A percentile compares a stretch with the other conserved stretches of the same genome.
Evolutionary conservation across 1,140 invertebrate species (phyloP).

Genomic region (Cyphomyrmex costatus): DNA sequence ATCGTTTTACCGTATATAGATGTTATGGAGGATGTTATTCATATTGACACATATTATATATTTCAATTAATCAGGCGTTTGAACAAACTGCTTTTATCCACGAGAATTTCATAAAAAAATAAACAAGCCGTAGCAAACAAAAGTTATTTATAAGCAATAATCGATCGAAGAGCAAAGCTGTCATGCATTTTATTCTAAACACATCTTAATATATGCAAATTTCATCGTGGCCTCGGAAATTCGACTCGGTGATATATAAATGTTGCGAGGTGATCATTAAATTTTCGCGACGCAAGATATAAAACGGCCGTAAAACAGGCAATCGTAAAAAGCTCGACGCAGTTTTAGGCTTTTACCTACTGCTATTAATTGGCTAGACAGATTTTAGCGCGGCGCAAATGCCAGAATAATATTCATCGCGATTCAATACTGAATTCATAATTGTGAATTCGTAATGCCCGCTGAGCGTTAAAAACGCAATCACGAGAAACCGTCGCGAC

Average conservation of each 20-base stretch:
- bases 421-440: neutral
- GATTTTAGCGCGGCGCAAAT: slow-evolving; percentile 20
- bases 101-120: neutral
- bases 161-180: slow-evolving; percentile 10
- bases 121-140: neutral
- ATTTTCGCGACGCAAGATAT: slow-evolving; percentile 23
- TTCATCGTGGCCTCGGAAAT: slow-evolving; percentile 4
- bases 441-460: neutral
- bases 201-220: slow-evolving; percentile 32
- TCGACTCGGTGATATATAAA: slow-evolving; percentile 24
- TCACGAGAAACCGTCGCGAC: neutral
- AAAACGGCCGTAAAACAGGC: slow-evolving; percentile 39
- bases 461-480: neutral
- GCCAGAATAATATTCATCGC: neutral
- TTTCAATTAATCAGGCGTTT: neutral
- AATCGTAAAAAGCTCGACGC: slow-evolving; percentile 38
- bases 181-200: neutral
- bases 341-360: neutral
- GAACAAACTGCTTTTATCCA: neutral
- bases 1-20: neutral
- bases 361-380: slow-evolving; percentile 31
- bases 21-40: neutral
- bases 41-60: neutral
- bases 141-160: neutral
- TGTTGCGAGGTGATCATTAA: slow-evolving; percentile 1